Conservation (phyloP, 2,113 vertebrate genomes). For the Brachionichthys hirsutus region DNA sequence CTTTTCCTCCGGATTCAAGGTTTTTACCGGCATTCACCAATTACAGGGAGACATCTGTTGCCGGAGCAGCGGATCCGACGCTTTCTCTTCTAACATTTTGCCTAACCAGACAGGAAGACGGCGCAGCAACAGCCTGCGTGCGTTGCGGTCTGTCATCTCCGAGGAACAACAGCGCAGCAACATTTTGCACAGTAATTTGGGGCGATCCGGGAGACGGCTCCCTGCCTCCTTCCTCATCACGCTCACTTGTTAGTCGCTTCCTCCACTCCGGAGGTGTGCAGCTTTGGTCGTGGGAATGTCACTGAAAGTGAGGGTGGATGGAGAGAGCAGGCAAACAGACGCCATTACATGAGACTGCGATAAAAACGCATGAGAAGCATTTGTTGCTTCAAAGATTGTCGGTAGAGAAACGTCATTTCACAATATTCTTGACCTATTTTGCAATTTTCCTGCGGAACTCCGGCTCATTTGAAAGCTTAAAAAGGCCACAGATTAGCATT, state of each 20-base stretch:
- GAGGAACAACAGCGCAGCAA: slow-evolving; percentile 9
- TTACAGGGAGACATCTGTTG: slow-evolving; percentile 40
- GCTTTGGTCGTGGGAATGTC: too few relatives aligned
- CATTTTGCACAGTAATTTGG: slow-evolving; percentile 34
- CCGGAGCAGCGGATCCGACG: slow-evolving; percentile 30
- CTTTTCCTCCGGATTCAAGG: slow-evolving; percentile 8
- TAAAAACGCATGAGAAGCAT: too few relatives aligned
- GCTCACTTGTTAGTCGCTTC: slow-evolving; percentile 15
- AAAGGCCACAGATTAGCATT: slow-evolving; percentile 11
- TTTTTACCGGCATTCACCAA: slow-evolving; percentile 42
- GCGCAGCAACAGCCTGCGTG: slow-evolving; percentile 10
- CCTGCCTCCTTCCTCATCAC: slow-evolving; percentile 11
- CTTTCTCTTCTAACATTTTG: slow-evolving; percentile 22
- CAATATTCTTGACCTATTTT: not conserved
- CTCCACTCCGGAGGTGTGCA: not conserved
- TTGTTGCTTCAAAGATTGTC: too few relatives aligned
- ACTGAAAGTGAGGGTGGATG: too few relatives aligned
- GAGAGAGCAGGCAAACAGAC: too few relatives aligned
- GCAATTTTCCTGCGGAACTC: not conserved
- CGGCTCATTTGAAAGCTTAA: not conserved
- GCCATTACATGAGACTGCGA: too few relatives aligned
- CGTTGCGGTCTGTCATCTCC: slow-evolving; percentile 28
- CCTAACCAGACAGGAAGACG: slow-evolving; percentile 32
- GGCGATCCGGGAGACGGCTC: slow-evolving; percentile 9
- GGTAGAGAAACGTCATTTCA: too few relatives aligned